phyloP scores from a whole-genome alignment of 2,113 vertebrate genomes.

The Corythaeola cristata region DNA sequence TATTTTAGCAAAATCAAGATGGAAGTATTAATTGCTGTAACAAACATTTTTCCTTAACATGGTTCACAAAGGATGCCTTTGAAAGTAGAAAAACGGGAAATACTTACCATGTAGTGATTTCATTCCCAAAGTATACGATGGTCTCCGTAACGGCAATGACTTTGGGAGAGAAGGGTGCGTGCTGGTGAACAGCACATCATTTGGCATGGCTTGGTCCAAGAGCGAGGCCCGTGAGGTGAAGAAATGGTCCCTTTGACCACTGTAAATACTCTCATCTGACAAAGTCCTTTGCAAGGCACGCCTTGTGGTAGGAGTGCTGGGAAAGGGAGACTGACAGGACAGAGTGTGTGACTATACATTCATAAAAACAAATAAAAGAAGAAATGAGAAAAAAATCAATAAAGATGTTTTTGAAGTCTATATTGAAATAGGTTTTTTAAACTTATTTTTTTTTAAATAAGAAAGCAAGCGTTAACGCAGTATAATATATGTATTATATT shows the following conservation, averaged over 20 bases:
- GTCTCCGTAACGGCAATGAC: constrained; percentile 83
- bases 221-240: constrained; percentile 77
- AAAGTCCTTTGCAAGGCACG: constrained; percentile 91
- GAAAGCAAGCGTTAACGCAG: background rate
- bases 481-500: too few species aligned
- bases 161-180: constrained; percentile 89
- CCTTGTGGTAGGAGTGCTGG: constrained; percentile 79
- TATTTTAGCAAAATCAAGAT: background rate
- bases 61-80: background rate
- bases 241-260: constrained; percentile 87
- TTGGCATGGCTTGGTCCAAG: constrained; percentile 86
- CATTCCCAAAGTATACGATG: constrained; percentile 92
- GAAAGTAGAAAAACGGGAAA: background rate
- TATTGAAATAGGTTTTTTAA: background rate
- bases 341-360: constrained; percentile 69
- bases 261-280: constrained; percentile 97
- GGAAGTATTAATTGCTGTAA: background rate
- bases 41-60: background rate
- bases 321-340: constrained; percentile 84
- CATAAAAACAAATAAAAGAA: background rate
- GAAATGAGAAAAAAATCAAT: constrained; percentile 42
- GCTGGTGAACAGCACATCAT: constrained; percentile 91
- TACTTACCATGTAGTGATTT: constrained; percentile 87
- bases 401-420: background rate
- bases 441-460: background rate